phyloP scores from a whole-genome alignment of 2,888 invertebrate species.

The Sphecodes monilicornis region DNA sequence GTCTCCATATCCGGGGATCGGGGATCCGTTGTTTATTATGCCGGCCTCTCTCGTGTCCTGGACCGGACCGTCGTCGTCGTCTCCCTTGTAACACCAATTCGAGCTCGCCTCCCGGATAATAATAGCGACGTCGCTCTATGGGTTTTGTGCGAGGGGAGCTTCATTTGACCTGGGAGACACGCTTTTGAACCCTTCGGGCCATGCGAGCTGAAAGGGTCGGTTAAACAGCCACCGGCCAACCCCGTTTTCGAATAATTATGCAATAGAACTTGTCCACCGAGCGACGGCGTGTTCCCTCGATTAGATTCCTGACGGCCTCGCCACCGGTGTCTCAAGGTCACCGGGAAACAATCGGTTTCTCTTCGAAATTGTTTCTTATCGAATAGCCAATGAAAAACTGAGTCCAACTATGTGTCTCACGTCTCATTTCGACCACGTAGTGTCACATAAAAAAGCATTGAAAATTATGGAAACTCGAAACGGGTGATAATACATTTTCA shows the following conservation, averaged over 20 bases:
- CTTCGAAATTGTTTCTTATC: not conserved
- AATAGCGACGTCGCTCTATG: slow-evolving; percentile 28
- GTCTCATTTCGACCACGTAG: not conserved
- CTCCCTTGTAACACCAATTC: slow-evolving; percentile 22
- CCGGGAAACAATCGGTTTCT: not conserved
- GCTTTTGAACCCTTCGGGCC: not conserved
- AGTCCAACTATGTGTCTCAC: not conserved
- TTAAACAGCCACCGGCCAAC: not conserved
- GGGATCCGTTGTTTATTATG: slow-evolving; percentile 46
- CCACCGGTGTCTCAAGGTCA: not conserved
- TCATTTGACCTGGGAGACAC: slow-evolving; percentile 6
- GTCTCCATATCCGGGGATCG: slow-evolving; percentile 31
- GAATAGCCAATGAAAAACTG: not conserved
- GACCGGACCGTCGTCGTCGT: not conserved
- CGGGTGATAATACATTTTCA: not conserved
- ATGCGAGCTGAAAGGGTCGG: not conserved
- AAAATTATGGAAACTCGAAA: not conserved
- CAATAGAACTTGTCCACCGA: not conserved
- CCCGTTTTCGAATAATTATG: slow-evolving; percentile 4
- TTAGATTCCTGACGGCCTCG: not conserved
- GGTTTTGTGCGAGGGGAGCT: not conserved
- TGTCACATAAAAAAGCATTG: not conserved
- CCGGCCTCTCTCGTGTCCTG: slow-evolving; percentile 1
- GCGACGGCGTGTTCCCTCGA: not conserved
- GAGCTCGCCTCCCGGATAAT: slow-evolving; percentile 19